Evolutionary conservation across 2,888 invertebrate species (phyloP).

Genomic region (Cecidostiba fungosa): DNA sequence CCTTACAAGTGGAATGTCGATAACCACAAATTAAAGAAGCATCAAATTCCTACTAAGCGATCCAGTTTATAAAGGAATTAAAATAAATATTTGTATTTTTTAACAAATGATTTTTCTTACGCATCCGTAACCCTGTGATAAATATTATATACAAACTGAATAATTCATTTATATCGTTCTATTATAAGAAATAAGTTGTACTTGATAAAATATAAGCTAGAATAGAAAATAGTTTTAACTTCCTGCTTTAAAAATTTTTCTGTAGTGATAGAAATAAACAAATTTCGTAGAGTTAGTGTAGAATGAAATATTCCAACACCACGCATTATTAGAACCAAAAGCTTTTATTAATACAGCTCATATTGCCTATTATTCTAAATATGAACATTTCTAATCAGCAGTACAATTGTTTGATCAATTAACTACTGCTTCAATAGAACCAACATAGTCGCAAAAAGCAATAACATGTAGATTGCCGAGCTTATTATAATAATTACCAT

Average conservation of each 20-base stretch:
- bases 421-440: not conserved
- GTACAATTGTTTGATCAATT: not conserved
- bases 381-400: not conserved
- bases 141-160: not conserved
- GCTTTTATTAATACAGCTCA: not conserved
- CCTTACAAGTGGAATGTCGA: conserved; percentile 76
- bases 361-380: not conserved
- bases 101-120: not conserved
- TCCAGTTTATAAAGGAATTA: not conserved
- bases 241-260: not conserved
- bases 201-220: not conserved
- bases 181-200: no score
- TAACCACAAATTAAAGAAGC: conserved; percentile 70
- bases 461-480: conserved; percentile 6
- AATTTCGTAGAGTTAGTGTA: not conserved
- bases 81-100: not conserved
- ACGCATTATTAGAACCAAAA: not conserved
- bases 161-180: not conserved
- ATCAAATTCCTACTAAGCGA: not conserved
- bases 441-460: not conserved
- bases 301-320: not conserved
- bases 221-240: not conserved
- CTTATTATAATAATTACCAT: not conserved
- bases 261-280: not conserved
- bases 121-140: no score